Base-by-base conservation (phyloP, 2,113 vertebrate genomes). In the Polyodon spathula region DNA sequence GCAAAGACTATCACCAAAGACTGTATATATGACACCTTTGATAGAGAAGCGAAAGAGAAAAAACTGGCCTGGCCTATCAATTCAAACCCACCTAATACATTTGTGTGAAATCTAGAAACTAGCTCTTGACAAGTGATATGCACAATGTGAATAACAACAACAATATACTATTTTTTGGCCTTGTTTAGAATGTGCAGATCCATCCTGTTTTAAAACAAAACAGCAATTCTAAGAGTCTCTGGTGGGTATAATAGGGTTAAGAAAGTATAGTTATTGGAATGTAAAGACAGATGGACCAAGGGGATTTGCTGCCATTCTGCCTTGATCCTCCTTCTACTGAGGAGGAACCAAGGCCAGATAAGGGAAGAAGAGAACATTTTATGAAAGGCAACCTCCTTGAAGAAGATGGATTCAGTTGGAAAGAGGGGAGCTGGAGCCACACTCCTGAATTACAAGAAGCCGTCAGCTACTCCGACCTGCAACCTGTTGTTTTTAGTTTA, bases 41-140 rank as follows among this genome's bases (percentile, higher is more conserved):
- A 93, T 71, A 86, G 90, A 17, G 92, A 95, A 56, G 89, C 81
- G 3, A 93, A 91, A 66, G 92, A 91, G 56, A 93, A 94, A 75
- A 97, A 93, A 56, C 81, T 97, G 1, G 93, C 95, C 7, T 94
- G 93, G 95, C 92, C 93, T 15, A 90, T 92, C 62, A 88, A 89
- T 0, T 79, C 88, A 56, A 95, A 93, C 58, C 89, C 93, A 7
- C 90, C 91, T 0, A 94, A 97, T 44, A 97, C 94, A 0, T 96
- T 95, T 71, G 93, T 98, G 57, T 98, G 70, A 78, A 46, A 27
- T 2, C 27, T 27, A 27, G 27, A 27, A 27, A 3, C 2, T 27
- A 27, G 27, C 27, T 27, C 27, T 27, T 27, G 27, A 27, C 27
- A 27, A 76, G 53, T 4, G 37, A 6, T n/a, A 50, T 50, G 17